Evolutionary conservation across 2,113 vertebrate genomes (phyloP).

Genomic region (Budorcas taxicolor): DNA sequence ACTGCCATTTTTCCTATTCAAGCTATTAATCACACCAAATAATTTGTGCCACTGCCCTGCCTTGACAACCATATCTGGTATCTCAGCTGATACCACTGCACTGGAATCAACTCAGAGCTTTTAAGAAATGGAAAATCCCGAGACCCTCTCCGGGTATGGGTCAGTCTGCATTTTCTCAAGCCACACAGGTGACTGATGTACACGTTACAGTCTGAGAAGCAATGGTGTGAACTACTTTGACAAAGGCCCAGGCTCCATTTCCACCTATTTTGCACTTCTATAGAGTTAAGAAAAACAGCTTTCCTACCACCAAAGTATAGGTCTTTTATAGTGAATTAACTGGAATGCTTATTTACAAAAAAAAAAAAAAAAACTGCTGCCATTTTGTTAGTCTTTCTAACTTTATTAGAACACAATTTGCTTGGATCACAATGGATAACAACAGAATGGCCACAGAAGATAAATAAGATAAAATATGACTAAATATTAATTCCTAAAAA

Average conservation of each 20-base stretch:
- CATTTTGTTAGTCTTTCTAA: conserved; percentile 72
- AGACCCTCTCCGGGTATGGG: background rate
- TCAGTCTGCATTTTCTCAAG: background rate
- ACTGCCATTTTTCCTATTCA: background rate
- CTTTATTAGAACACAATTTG: conserved; percentile 67
- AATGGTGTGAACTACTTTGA: background rate
- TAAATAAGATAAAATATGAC: conserved; percentile 45
- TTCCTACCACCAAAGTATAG: background rate
- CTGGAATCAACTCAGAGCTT: background rate
- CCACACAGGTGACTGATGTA: background rate
- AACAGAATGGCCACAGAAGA: conserved; percentile 4
- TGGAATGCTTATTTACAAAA: conserved; percentile 18
- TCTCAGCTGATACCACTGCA: background rate
- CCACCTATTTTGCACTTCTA: background rate
- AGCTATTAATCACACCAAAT: conserved; percentile 31
- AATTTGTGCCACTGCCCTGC: conserved; percentile 40
- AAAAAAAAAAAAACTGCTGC: background rate
- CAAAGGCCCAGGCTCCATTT: background rate
- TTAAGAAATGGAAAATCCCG: background rate
- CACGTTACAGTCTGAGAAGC: background rate
- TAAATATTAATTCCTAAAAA: conserved; percentile 23
- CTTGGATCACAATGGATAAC: conserved; percentile 18
- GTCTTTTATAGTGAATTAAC: background rate
- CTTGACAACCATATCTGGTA: conserved; percentile 38
- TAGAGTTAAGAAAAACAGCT: background rate